Percentiles rank a stretch among this genome's conserved stretches.
Evolutionary conservation across 2,113 vertebrate genomes (phyloP).

Genomic region (Patagioenas fasciata): DNA sequence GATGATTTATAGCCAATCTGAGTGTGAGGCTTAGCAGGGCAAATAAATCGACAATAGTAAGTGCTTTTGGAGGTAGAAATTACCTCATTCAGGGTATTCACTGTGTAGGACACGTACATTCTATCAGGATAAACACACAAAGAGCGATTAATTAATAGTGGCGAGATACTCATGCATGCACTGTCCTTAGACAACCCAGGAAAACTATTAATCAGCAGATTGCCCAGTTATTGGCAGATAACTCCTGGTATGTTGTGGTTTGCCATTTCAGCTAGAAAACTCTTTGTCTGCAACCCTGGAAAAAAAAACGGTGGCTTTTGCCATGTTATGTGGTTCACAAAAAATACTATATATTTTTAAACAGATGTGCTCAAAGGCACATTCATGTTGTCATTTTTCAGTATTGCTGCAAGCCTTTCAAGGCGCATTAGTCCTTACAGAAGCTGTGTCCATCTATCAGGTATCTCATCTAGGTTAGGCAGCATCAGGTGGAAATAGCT

Average conservation of each 20-base stretch:
- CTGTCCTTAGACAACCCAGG: constrained; percentile 46
- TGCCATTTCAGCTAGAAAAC: constrained; percentile 47
- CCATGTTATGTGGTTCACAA: not conserved
- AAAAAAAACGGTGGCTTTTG: not conserved
- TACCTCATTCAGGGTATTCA: not conserved
- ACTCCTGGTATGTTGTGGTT: not conserved
- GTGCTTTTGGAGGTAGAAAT: constrained; percentile 31
- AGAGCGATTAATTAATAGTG: constrained; percentile 31
- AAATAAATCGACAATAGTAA: not conserved
- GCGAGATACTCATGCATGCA: not conserved
- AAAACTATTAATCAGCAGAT: constrained; percentile 50
- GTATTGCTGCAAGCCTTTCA: not conserved
- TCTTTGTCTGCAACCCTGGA: not conserved
- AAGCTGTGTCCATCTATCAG: not conserved
- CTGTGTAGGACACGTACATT: not conserved
- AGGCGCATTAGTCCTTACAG: not conserved
- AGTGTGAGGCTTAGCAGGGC: not conserved
- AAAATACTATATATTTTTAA: not conserved
- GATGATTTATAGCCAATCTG: not conserved
- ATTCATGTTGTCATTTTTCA: not conserved
- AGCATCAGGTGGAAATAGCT: not conserved
- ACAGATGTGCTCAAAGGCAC: not conserved
- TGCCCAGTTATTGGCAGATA: constrained; percentile 34
- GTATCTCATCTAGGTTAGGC: not conserved
- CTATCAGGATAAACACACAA: constrained; percentile 42